Conservation (phyloP, 2,888 invertebrate species). For the Trissoscelio sp. region DNA sequence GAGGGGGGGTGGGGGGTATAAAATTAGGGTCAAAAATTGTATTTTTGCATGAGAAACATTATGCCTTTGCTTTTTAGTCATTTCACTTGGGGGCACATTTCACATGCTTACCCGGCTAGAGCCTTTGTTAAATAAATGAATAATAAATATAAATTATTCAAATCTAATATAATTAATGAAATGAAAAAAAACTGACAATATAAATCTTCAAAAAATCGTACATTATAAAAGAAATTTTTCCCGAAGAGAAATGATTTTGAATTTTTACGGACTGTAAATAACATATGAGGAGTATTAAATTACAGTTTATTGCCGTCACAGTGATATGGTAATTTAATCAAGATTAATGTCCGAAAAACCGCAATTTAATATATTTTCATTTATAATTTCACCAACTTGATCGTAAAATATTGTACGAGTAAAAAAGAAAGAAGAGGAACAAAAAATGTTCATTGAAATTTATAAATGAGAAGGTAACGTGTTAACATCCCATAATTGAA, state of each 20-base stretch:
- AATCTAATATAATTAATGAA: too few relatives aligned
- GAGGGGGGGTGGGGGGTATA: too few relatives aligned
- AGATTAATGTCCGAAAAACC: conserved; percentile 15
- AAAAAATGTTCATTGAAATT: conserved; percentile 12
- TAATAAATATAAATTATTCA: too few relatives aligned
- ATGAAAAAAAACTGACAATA: too few relatives aligned
- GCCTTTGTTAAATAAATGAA: too few relatives aligned
- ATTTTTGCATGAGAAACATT: too few relatives aligned
- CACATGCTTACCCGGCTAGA: too few relatives aligned
- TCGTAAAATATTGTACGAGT: neutral
- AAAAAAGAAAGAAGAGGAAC: neutral
- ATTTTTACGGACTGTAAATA: neutral
- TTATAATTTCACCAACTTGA: neutral
- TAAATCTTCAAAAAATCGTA: neutral
- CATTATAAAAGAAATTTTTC: neutral
- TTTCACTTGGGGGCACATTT: too few relatives aligned
- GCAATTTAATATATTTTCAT: conserved; percentile 21
- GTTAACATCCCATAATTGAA: conserved; percentile 52
- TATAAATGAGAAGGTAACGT: conserved; percentile 26
- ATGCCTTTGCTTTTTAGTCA: too few relatives aligned
- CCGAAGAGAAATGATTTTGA: neutral
- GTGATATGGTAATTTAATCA: conserved; percentile 14
- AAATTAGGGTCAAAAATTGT: too few relatives aligned
- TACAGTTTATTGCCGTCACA: conserved; percentile 3
- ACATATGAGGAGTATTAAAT: neutral